Percentiles rank a stretch among this genome's conserved stretches.
Evolutionary conservation across 2,113 vertebrate species (phyloP).

Genomic region (Aviceda subcristata): DNA sequence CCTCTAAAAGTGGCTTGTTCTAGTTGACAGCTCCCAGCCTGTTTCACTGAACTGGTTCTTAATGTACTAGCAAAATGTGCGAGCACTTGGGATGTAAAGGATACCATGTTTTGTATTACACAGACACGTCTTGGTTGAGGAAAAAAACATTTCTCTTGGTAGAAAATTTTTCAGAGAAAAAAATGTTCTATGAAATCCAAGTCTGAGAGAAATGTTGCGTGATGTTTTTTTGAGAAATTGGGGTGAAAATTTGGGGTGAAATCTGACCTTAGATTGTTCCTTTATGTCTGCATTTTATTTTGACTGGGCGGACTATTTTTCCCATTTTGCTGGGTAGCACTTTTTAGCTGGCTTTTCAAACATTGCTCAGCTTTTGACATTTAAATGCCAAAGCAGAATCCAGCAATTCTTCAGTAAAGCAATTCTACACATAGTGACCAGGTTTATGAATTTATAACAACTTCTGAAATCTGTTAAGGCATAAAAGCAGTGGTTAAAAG

Average conservation of each 20-base stretch:
- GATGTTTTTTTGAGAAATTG: not conserved
- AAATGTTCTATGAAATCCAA: not conserved
- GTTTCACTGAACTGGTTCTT: not conserved
- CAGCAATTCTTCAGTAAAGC: not conserved
- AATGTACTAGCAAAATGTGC: not conserved
- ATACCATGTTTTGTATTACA: not conserved
- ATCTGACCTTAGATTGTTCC: not conserved
- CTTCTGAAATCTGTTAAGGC: not conserved
- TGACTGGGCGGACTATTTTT: not conserved
- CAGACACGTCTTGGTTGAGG: not conserved
- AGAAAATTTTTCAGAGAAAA: not conserved
- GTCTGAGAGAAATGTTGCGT: not conserved
- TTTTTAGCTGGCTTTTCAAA: not conserved
- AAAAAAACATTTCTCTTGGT: slow-evolving; percentile 33
- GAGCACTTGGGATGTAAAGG: not conserved
- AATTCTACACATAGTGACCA: not conserved
- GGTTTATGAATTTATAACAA: not conserved
- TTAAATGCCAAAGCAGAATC: not conserved
- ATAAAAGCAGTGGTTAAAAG: not conserved
- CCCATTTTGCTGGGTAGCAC: not conserved
- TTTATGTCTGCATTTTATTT: not conserved
- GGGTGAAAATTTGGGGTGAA: not conserved
- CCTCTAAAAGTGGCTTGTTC: not conserved
- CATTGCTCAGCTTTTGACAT: not conserved
- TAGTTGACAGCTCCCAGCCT: not conserved